Evolutionary conservation across 2,113 vertebrate species (phyloP).

Genomic region (Myotis lucifugus): DNA sequence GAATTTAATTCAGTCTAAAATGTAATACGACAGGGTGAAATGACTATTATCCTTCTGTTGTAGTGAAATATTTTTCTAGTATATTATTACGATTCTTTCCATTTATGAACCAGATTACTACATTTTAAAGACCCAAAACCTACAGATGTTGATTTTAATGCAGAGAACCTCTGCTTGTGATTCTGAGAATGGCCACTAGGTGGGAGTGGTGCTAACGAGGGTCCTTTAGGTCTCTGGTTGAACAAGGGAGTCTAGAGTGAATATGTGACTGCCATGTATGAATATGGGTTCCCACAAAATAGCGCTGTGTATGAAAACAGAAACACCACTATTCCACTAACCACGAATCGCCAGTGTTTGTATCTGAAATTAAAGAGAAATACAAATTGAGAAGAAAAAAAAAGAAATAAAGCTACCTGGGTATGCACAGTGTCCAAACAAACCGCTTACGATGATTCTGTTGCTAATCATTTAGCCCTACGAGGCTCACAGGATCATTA

Average conservation of each 20-base stretch:
- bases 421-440: fast-evolving
- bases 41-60: background rate
- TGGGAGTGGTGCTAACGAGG: background rate
- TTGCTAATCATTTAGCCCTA: background rate
- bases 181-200: constrained; percentile 12
- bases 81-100: background rate
- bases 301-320: background rate
- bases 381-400: background rate
- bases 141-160: background rate
- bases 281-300: background rate
- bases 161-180: background rate
- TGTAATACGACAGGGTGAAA: background rate
- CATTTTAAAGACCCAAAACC: background rate
- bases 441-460: background rate
- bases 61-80: background rate
- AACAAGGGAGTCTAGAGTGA: too few relatives aligned
- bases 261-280: fast-evolving
- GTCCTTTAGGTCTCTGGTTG: background rate
- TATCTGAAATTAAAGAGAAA: background rate
- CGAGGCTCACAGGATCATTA: background rate
- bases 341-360: background rate
- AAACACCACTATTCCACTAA: background rate
- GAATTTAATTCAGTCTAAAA: background rate
- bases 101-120: background rate
- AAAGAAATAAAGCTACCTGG: background rate